Conservation (phyloP, 2,113 vertebrate genomes). For the Sceloporus undulatus region DNA sequence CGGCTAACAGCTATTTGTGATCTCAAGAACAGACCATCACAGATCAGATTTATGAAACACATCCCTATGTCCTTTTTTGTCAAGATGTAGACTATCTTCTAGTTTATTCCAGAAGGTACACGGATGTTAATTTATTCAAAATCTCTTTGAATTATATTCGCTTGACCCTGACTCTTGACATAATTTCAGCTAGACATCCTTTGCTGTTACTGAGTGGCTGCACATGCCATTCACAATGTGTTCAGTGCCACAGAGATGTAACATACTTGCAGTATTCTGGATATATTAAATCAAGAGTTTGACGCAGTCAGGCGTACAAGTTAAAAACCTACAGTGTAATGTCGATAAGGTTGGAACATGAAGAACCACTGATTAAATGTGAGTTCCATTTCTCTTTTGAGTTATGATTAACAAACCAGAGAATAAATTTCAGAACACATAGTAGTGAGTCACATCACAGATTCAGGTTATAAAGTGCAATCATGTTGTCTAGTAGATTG, state of each 20-base stretch:
- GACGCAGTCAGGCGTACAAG: background rate
- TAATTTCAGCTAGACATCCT: background rate
- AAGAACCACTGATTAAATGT: slow-evolving; percentile 13
- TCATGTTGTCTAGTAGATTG: slow-evolving; percentile 15
- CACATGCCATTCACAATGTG: background rate
- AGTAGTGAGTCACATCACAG: background rate
- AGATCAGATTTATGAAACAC: background rate
- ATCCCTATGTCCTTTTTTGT: background rate
- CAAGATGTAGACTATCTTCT: background rate
- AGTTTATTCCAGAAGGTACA: background rate
- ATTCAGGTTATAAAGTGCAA: slow-evolving; percentile 23
- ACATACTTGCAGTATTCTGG: background rate
- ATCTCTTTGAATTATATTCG: background rate
- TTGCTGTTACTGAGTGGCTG: background rate
- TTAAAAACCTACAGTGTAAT: slow-evolving; percentile 4
- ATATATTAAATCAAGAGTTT: background rate
- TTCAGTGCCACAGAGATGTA: background rate
- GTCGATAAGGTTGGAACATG: background rate
- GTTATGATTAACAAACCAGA: background rate
- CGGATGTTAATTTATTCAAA: background rate
- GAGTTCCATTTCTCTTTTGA: slow-evolving; percentile 10
- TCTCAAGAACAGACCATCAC: background rate
- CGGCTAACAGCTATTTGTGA: too few species aligned
- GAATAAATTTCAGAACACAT: background rate
- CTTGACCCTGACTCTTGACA: background rate